Evolutionary conservation across 2,113 vertebrate species (phyloP).

Genomic region (Calyptomena viridis): DNA sequence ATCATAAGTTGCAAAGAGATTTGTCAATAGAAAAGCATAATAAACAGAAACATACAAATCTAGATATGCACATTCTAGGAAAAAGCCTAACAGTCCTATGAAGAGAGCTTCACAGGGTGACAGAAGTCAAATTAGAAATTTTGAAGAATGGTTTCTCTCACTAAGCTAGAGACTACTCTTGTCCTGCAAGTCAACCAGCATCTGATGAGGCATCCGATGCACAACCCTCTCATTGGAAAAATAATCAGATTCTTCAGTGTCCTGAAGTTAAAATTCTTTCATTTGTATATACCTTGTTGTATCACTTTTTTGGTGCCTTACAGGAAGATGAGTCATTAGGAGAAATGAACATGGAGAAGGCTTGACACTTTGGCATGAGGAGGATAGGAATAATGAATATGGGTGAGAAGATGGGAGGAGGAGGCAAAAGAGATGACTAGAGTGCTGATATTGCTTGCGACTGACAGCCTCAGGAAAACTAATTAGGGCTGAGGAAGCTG

Average conservation of each 20-base stretch:
- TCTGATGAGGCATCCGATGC: not conserved
- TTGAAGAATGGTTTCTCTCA: not conserved
- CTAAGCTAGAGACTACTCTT: not conserved
- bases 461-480: constrained; percentile 13
- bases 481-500: constrained; percentile 3
- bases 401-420: not conserved
- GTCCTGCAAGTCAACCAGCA: not conserved
- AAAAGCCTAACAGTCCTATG: not conserved
- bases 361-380: not conserved
- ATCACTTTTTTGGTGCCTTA: not conserved
- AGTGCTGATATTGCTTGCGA: not conserved
- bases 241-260: not conserved
- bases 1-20: not conserved
- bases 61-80: not conserved
- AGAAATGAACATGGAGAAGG: not conserved
- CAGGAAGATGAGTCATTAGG: not conserved
- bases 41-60: not conserved
- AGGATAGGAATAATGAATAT: not conserved
- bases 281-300: not conserved
- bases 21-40: not conserved
- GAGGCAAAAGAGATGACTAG: not conserved
- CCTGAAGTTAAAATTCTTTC: not conserved
- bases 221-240: not conserved
- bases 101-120: not conserved
- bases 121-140: not conserved